phyloP scores from a whole-genome alignment of 2,113 vertebrate genomes.

The Mastomys natalensis region DNA sequence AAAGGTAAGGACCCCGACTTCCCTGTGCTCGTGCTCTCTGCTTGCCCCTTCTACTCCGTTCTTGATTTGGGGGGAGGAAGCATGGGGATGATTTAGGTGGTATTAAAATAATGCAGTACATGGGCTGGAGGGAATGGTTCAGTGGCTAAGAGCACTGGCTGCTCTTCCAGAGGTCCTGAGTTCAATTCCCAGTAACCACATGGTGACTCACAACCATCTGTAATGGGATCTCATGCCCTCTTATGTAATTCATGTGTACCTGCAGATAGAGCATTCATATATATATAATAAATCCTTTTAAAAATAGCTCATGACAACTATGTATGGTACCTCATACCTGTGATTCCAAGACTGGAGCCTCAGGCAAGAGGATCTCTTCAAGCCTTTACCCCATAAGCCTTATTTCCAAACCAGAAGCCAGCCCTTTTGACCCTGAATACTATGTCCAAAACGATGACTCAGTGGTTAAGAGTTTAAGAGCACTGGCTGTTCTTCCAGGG shows the following conservation, averaged over 20 bases:
- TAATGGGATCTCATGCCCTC: too few relatives aligned
- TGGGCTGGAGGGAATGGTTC: too few relatives aligned
- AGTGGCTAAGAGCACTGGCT: too few relatives aligned
- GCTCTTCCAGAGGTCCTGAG: too few relatives aligned
- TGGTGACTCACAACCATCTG: too few relatives aligned
- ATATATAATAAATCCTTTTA: too few relatives aligned
- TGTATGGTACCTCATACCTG: neutral
- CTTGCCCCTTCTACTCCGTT: neutral
- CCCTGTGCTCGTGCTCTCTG: neutral
- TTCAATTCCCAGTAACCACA: too few relatives aligned
- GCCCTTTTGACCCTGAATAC: neutral
- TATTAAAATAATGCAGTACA: neutral
- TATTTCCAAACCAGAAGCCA: neutral
- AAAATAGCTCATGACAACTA: neutral
- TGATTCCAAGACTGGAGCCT: neutral
- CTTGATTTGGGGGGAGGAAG: neutral
- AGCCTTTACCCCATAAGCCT: neutral
- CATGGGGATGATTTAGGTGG: constrained; percentile 32
- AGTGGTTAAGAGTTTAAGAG: neutral
- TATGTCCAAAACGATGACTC: neutral
- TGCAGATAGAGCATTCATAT: too few relatives aligned
- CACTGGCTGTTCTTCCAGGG: neutral
- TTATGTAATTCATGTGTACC: too few relatives aligned
- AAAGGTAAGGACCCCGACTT: constrained; percentile 81
- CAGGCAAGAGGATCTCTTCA: neutral